These are phyloP conservation scores for Malurus alboscapulatus DNA, from an alignment of 2,113 vertebrate genomes.

Conservation along the genomic window DNA sequence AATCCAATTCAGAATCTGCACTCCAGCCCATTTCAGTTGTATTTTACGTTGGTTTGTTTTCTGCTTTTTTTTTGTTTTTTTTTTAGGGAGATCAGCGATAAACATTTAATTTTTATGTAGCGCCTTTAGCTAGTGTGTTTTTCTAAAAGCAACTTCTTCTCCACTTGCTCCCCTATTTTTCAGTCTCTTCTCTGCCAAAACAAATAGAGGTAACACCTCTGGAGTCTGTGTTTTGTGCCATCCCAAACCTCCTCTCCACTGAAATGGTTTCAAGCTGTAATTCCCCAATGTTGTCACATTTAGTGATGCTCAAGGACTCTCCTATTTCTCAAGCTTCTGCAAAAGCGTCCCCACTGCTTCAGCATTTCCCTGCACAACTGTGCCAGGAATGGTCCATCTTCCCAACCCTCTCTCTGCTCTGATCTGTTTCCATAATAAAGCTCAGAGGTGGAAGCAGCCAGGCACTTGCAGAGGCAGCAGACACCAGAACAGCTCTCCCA, in stretches of 20 bases:
- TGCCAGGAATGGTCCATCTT: neutral
- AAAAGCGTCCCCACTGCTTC: neutral
- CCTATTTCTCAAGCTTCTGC: neutral
- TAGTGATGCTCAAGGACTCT: neutral
- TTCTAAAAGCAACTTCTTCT: neutral
- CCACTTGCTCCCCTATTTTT: neutral
- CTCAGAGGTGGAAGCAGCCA: neutral
- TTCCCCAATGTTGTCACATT: neutral
- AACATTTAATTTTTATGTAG: neutral
- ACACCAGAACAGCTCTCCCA: neutral
- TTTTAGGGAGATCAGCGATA: neutral
- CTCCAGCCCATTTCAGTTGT: neutral
- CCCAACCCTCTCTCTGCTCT: neutral
- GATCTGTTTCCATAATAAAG: neutral
- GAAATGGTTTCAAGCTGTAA: neutral
- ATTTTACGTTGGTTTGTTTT: neutral
- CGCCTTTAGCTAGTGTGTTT: neutral
- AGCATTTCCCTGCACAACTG: neutral
- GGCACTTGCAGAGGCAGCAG: neutral
- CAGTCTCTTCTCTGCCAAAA: neutral
- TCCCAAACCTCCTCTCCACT: neutral
- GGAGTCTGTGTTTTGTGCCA: neutral
- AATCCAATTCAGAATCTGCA: neutral
- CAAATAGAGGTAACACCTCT: neutral
- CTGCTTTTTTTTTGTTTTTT: neutral